A percentile compares a stretch with the other conserved stretches of the same genome.
phyloP scores from a whole-genome alignment of 1,140 invertebrate genomes.

The Magallana gigas region DNA sequence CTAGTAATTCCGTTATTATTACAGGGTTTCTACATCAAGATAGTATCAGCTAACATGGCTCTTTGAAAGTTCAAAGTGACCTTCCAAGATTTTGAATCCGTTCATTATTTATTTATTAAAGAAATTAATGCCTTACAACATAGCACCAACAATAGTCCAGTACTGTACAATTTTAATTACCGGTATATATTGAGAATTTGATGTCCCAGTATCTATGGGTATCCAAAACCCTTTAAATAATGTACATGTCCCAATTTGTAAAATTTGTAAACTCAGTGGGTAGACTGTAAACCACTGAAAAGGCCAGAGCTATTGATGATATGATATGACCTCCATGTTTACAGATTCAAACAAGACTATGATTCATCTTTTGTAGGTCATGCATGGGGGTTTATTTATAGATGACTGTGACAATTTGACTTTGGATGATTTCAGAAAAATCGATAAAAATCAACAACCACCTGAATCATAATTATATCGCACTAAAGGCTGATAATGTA shows the following conservation, averaged over 20 bases:
- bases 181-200: no score
- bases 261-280: no score
- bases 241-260: no score
- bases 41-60: slow-evolving; percentile 97
- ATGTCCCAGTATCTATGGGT: no score
- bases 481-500: no score
- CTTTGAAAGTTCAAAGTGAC: slow-evolving; percentile 98
- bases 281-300: no score
- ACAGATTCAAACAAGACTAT: neutral
- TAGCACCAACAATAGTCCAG: no score
- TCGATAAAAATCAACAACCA: slow-evolving; percentile 96
- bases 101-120: slow-evolving; percentile 73
- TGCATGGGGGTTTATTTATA: slow-evolving; percentile 85
- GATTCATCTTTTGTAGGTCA: slow-evolving; percentile 69
- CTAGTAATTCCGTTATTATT: neutral
- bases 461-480: slow-evolving; percentile 90
- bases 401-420: slow-evolving; percentile 88
- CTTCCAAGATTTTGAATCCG: slow-evolving; percentile 97
- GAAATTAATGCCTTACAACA: no score
- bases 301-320: no score
- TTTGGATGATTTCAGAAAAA: slow-evolving; percentile 92
- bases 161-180: no score
- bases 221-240: no score
- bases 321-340: no score
- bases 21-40: slow-evolving; percentile 86